Conservation (phyloP, 37 sponge, comb jelly and placozoan genomes). For the Chondrosia reniformis region DNA sequence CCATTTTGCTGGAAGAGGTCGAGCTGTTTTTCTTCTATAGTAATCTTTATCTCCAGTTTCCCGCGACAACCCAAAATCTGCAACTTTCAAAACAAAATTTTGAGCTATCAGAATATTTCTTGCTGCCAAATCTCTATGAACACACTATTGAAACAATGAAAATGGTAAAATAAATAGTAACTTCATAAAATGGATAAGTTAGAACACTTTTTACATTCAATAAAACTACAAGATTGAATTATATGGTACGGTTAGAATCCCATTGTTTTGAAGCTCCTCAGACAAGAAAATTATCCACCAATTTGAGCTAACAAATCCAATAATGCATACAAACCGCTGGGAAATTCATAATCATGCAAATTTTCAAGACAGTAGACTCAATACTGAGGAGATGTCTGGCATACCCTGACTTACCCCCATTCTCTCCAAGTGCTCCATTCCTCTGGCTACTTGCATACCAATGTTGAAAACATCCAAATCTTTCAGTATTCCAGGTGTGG, state of each 20-base stretch:
- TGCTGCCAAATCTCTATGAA: conserved; percentile 80
- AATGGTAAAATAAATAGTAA: no score
- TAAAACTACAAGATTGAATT: no score
- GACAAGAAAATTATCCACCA: not conserved
- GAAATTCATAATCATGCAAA: not conserved
- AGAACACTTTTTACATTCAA: no score
- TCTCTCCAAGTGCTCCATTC: conserved; percentile 73
- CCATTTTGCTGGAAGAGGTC: conserved; percentile 72
- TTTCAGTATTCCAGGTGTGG: conserved; percentile 9
- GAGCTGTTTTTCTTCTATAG: conserved; percentile 52
- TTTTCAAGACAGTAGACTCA: not conserved
- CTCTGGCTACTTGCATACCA: conserved; percentile 58
- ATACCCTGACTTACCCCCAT: conserved; percentile 47
- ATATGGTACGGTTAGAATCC: no score
- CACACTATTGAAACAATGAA: conserved; percentile 47
- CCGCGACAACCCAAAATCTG: conserved; percentile 71
- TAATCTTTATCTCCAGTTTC: conserved; percentile 58
- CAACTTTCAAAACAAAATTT: conserved; percentile 62
- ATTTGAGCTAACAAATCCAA: not conserved
- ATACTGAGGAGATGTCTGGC: not conserved
- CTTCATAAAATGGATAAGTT: no score
- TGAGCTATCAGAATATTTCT: conserved; percentile 73
- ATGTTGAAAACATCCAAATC: conserved; percentile 55
- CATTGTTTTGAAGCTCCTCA: not conserved
- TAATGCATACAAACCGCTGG: not conserved